A percentile compares a stretch with the other conserved stretches of the same genome.
These are phyloP conservation scores for Pantala flavescens DNA, from an alignment of 1,140 invertebrate species.

Conservation along the genomic window DNA sequence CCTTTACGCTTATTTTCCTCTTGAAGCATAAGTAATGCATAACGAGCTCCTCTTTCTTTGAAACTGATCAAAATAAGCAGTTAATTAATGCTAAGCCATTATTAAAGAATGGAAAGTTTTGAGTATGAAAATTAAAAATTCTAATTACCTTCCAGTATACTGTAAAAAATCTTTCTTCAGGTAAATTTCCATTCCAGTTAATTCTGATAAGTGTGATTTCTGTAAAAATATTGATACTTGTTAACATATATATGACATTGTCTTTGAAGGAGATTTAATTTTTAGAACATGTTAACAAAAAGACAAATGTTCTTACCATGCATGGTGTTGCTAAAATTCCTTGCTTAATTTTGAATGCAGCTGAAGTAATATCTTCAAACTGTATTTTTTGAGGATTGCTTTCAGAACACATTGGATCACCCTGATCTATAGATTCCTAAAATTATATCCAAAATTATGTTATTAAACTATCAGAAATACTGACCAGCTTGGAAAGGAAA, in stretches of 20 bases:
- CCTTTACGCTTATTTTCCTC: slow-evolving; percentile 60
- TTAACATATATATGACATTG: neutral
- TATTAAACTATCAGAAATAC: neutral
- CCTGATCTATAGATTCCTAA: slow-evolving; percentile 3
- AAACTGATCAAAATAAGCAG: slow-evolving; percentile 47
- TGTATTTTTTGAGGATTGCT: slow-evolving; percentile 58
- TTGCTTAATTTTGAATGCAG: slow-evolving; percentile 75
- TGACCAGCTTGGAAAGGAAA: neutral
- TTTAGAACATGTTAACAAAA: too few relatives aligned
- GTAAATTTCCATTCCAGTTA: slow-evolving; percentile 74
- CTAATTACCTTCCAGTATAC: slow-evolving; percentile 69
- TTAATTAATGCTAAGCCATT: slow-evolving; percentile 23
- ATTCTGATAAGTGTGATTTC: slow-evolving; percentile 66
- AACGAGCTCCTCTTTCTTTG: slow-evolving; percentile 84
- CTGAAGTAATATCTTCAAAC: slow-evolving; percentile 82
- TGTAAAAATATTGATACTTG: slow-evolving; percentile 32
- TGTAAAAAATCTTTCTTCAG: slow-evolving; percentile 91
- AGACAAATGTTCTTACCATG: slow-evolving; percentile 51
- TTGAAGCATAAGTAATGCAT: slow-evolving; percentile 65
- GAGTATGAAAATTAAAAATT: slow-evolving; percentile 13
- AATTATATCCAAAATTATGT: neutral
- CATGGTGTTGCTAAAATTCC: slow-evolving; percentile 77
- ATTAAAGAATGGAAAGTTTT: slow-evolving; percentile 7
- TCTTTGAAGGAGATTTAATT: too few relatives aligned
- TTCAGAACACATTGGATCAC: slow-evolving; percentile 67